Evolutionary conservation across 2,888 invertebrate genomes (phyloP), one percentile per base, ranked within the genome.

Genomic region (Drosophila engyochracea): DNA sequence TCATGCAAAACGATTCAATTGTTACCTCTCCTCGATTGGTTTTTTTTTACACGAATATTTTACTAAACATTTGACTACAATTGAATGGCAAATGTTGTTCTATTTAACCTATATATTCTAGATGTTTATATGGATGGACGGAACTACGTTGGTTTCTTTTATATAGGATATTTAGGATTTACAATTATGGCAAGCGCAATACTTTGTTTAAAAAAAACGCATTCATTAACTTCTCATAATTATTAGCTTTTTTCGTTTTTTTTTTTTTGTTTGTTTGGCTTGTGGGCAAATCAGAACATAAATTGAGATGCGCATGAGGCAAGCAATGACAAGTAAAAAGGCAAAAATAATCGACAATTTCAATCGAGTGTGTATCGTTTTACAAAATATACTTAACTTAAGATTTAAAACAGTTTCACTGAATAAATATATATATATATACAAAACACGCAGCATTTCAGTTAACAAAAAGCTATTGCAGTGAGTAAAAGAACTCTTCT

Each of bases 401-500:
- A 76, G 71, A 65, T 74, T 79, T 84, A 76, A 74, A 77, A 82
- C 67, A 82, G 51, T 70, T 53, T 72, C 44, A 67, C 69, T 71
- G 59, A 68, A 59, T 53, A 31, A 31, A 51, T 39, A 39, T 28
- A 58, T 49, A 35, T 53, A 25, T 49, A 49, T 31, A 25, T 22
- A 47, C 25, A 16, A 47, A 47, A 52, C 57, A 75, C 71, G 70
- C 74, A 85, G 53, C 69, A 59, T 59, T 66, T 66, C 39, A 14
- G 30, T 76, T 66, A 63, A 58, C 60, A 37, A 52, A 66, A 74
- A 64, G 67, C 90, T 90, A 92, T 85, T 92, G 90, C 77, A 92
- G 81, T 70, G 91, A 86, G 85, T 92, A 92, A 77, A 92, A 92
- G 76, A 91, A 92, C 76, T 91, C 90, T 82, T 92, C 91, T 87